These are phyloP conservation scores for Alosa alosa DNA, from an alignment of 2,113 vertebrate genomes.

Conservation along the genomic window DNA sequence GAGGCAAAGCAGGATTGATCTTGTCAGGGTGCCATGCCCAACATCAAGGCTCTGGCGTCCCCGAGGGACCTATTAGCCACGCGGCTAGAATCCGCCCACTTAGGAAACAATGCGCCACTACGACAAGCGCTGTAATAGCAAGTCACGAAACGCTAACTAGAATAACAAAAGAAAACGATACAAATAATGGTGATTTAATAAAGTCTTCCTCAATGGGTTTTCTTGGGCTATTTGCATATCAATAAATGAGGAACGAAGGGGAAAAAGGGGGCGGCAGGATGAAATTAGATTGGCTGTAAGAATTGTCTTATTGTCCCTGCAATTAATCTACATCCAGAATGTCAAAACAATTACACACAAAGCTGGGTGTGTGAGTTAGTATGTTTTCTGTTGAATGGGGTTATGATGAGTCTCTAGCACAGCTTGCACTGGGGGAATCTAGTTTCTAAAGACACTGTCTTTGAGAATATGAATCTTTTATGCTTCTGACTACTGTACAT, in stretches of 20 bases:
- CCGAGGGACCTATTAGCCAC: conserved; percentile 54
- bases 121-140: background rate
- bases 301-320: conserved; percentile 16
- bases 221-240: background rate
- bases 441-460: too few relatives aligned
- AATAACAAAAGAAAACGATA: background rate
- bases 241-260: background rate
- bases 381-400: background rate
- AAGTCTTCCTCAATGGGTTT: background rate
- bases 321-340: conserved; percentile 28
- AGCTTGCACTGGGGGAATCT: too few relatives aligned
- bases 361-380: background rate
- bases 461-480: background rate
- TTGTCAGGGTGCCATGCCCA: conserved; percentile 28
- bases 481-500: background rate
- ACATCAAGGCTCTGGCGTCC: conserved; percentile 29
- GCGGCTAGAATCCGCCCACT: conserved; percentile 11
- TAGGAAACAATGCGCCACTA: background rate
- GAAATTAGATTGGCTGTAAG: conserved; percentile 20
- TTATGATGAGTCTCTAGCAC: background rate
- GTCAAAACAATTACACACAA: conserved; percentile 21
- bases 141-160: background rate
- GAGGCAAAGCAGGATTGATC: conserved; percentile 14
- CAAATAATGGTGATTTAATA: background rate
- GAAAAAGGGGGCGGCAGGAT: background rate